These are phyloP conservation scores for Sarcophaga variegata DNA, from an alignment of 2,888 invertebrate genomes.

Conservation along the genomic window DNA sequence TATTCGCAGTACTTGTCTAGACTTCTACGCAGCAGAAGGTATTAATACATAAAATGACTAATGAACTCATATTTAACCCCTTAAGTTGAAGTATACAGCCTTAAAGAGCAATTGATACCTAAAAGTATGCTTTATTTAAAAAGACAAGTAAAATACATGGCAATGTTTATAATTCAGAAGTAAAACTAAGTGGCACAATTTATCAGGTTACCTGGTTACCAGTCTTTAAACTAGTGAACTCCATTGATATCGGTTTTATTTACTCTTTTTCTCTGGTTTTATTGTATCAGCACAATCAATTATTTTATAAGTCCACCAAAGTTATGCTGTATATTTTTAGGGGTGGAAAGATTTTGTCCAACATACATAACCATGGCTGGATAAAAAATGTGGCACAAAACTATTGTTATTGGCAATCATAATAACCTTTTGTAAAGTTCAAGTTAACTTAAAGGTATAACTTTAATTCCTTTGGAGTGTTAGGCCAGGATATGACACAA, in stretches of 20 bases:
- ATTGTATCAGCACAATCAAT: neutral
- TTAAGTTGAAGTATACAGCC: neutral
- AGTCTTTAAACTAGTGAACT: too few species aligned
- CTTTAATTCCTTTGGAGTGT: neutral
- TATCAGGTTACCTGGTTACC: too few species aligned
- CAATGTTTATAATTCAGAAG: too few species aligned
- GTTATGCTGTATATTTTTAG: neutral
- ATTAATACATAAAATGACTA: neutral
- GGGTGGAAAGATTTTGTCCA: neutral
- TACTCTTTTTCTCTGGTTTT: neutral
- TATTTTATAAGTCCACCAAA: neutral
- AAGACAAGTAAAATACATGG: too few species aligned
- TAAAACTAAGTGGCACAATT: too few species aligned
- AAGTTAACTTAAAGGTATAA: neutral
- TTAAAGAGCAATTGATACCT: too few species aligned
- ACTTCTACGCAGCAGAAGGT: neutral
- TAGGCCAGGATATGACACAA: neutral
- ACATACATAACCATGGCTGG: neutral
- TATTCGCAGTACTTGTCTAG: too few species aligned
- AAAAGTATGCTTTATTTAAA: too few species aligned
- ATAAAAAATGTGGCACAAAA: constrained; percentile 13
- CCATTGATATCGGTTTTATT: too few species aligned
- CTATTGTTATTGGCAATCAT: neutral
- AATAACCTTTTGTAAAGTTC: neutral
- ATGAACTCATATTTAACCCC: constrained; percentile 34